Percentiles rank a stretch among this genome's conserved stretches.
Conservation (phyloP, 1,140 invertebrate genomes). For the Solen grandis region DNA sequence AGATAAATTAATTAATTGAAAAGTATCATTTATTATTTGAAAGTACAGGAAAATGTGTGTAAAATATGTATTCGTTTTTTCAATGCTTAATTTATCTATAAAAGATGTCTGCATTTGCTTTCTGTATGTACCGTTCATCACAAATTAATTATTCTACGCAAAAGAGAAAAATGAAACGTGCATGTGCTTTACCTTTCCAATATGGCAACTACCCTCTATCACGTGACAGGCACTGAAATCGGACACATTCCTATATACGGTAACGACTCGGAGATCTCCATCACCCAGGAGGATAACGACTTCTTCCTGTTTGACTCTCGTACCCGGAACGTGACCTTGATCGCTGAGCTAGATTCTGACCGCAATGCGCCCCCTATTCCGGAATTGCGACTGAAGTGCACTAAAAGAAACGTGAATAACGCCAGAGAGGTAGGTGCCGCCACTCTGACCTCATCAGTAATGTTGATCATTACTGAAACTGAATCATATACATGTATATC, state of each 20-base stretch:
- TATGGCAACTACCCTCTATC: too few relatives aligned
- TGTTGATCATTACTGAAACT: not conserved
- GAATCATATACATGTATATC: not conserved
- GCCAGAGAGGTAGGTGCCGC: not conserved
- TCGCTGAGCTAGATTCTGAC: conserved; percentile 5
- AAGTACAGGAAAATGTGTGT: too few relatives aligned
- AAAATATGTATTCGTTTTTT: too few relatives aligned
- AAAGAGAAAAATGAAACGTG: too few relatives aligned
- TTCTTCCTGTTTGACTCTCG: conserved; percentile 12
- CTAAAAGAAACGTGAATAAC: not conserved
- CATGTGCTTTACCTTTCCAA: too few relatives aligned
- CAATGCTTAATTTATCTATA: too few relatives aligned
- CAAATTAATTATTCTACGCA: too few relatives aligned
- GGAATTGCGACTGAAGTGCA: not conserved
- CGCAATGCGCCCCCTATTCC: not conserved
- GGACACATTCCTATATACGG: conserved; percentile 30
- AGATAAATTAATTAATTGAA: too few relatives aligned
- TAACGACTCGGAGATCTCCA: not conserved
- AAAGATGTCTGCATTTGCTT: too few relatives aligned
- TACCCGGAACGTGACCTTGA: conserved; percentile 15
- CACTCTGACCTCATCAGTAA: not conserved
- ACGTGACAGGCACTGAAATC: conserved; percentile 4
- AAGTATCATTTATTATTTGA: too few relatives aligned
- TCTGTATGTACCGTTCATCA: too few relatives aligned
- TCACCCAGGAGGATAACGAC: not conserved